Percentiles rank a stretch among this genome's conserved stretches.
These are phyloP conservation scores for Halictus rubicundus DNA, from an alignment of 1,140 invertebrate species.

Conservation along the genomic window DNA sequence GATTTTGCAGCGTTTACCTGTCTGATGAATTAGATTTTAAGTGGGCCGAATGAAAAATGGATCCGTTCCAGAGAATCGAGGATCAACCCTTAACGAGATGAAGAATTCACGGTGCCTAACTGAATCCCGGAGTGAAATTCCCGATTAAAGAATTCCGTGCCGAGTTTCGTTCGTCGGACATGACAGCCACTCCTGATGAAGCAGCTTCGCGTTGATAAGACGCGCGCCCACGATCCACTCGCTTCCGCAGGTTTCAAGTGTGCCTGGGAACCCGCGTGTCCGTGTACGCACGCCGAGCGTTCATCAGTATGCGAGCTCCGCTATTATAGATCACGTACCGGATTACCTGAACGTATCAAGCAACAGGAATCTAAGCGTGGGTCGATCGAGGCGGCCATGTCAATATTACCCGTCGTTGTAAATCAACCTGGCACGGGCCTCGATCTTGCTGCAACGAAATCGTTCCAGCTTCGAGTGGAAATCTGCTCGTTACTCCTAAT, in stretches of 20 bases:
- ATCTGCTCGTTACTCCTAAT: too few species aligned
- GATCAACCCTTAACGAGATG: too few species aligned
- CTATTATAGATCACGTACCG: constrained; percentile 43
- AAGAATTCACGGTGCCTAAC: too few species aligned
- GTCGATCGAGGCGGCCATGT: constrained; percentile 28
- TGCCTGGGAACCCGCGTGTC: not conserved
- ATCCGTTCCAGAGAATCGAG: too few species aligned
- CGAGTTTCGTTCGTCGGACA: not conserved
- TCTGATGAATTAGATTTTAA: too few species aligned
- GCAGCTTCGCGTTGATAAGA: not conserved
- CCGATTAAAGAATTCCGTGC: not conserved
- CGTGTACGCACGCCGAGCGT: constrained; percentile 5
- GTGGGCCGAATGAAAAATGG: too few species aligned
- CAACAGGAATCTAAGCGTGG: constrained; percentile 32
- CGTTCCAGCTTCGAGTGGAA: not conserved
- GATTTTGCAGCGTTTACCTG: too few species aligned
- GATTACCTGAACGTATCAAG: constrained; percentile 38
- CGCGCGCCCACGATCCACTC: not conserved
- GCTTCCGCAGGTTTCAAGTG: not conserved
- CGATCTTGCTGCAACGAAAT: not conserved
- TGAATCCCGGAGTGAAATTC: too few species aligned
- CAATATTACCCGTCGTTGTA: constrained; percentile 34
- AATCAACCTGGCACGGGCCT: constrained; percentile 16
- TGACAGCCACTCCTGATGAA: not conserved
- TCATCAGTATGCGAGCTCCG: constrained; percentile 34